phyloP scores from a whole-genome alignment of 37 sponge, comb jelly and placozoan species.

The Ianthella basta region DNA sequence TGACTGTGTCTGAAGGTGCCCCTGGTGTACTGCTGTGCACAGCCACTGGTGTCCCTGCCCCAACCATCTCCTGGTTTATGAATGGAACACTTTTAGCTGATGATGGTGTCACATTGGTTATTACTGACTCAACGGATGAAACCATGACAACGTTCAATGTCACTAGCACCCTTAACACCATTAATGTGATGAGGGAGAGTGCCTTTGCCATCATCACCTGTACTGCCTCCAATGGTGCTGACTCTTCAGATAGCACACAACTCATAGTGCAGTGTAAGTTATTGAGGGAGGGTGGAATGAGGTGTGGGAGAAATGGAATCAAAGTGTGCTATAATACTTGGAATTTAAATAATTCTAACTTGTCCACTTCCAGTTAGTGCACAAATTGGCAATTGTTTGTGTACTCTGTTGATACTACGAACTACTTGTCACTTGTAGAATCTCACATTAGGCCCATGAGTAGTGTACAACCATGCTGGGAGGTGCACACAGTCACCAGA shows the following conservation, averaged over 20 bases:
- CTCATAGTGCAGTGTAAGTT: conserved; percentile 4
- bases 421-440: too few species aligned
- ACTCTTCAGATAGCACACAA: background rate
- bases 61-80: conserved; percentile 41
- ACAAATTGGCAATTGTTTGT: too few species aligned
- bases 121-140: background rate
- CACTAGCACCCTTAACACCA: conserved; percentile 9
- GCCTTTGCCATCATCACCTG: conserved; percentile 37
- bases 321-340: too few species aligned
- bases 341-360: too few species aligned
- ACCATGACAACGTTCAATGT: background rate
- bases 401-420: too few species aligned
- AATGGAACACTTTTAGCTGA: background rate
- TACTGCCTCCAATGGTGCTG: conserved; percentile 35
- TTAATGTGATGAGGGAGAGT: background rate
- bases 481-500: too few species aligned
- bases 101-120: background rate
- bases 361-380: too few species aligned
- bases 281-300: background rate
- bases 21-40: conserved; percentile 30
- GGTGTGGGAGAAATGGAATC: too few species aligned
- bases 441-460: too few species aligned
- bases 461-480: too few species aligned
- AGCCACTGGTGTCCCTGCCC: conserved; percentile 50
- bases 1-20: conserved; percentile 7